Base-by-base conservation (phyloP, 2,888 invertebrate species). In the Brachynemurus nebulosus region DNA sequence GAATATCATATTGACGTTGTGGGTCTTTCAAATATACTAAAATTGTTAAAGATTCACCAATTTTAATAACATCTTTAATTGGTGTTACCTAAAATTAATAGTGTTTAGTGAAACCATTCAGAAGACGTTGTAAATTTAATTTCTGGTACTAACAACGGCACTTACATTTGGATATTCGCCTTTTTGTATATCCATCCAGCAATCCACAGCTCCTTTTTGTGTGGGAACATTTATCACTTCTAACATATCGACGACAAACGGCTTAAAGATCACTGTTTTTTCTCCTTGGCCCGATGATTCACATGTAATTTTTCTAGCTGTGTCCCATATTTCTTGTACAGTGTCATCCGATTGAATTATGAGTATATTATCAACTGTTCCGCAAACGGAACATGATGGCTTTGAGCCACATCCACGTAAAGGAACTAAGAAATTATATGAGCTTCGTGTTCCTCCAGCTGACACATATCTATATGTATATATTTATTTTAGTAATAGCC, bases 181-280 rank as follows among this genome's bases (percentile, higher is more conserved):
- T 51, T 70, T 70, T 53, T 78, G 78, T 47, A 82, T 79, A 51
- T 82, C 81, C 81, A 83, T 82, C 80, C 81, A 83, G 61, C 80
- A 80, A 53, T 81, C 77, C 1, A 82, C 71, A 1, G 75, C 72
- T 3, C 78, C 76, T 11, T 70, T 72, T 0, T 73, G 69, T 1
- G 78, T 76, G 17, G 77, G 73, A 0, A 80, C 78, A 1, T 76
- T 74, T 2, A 80, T 35, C 16, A 48, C 42, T 46, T 50, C 45
- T 19, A 47, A 44, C 44, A 47, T 46, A 43, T 46, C 47, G 9
- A 65, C 80, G 58, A 77, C 74, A 53, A 80, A 77, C 0, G 80
- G 80, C 52, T 72, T 73, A 52, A 77, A 66, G 48, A 54, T 54
- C 5, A 59, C 58, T 20, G 51, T 53, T 46, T 54, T 59, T 61